Evolutionary conservation across 1,140 invertebrate species (phyloP).

Genomic region (Heliothis subflexa): DNA sequence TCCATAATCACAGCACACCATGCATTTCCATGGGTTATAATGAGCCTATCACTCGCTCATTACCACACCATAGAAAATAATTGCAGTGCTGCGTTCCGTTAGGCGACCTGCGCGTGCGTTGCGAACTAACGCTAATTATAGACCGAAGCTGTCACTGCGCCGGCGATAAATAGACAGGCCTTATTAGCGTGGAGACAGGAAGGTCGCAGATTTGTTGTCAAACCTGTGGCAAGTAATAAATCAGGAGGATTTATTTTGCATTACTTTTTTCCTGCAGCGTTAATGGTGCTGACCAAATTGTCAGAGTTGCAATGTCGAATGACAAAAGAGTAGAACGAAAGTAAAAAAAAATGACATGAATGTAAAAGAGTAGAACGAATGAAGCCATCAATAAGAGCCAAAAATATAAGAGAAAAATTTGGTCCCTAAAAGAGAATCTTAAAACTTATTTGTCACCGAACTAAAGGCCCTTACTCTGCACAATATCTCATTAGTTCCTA

Average conservation of each 20-base stretch:
- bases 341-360: too few relatives aligned
- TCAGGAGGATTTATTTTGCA: constrained; percentile 3
- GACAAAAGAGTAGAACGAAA: too few relatives aligned
- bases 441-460: too few relatives aligned
- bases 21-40: constrained; percentile 31
- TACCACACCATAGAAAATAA: constrained; percentile 44
- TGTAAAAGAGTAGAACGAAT: too few relatives aligned
- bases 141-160: constrained; percentile 14
- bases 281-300: neutral
- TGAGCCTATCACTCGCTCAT: constrained; percentile 46
- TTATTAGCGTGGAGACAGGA: constrained; percentile 34
- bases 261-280: neutral
- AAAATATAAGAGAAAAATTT: too few relatives aligned
- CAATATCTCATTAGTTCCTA: too few relatives aligned
- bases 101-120: constrained; percentile 43
- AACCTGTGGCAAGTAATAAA: neutral
- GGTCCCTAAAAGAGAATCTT: too few relatives aligned
- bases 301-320: too few relatives aligned
- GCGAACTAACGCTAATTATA: constrained; percentile 42
- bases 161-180: constrained; percentile 27
- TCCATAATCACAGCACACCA: constrained; percentile 28
- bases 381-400: too few relatives aligned
- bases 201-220: neutral
- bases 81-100: constrained; percentile 41
- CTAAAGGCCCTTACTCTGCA: too few relatives aligned